A percentile compares a stretch with the other conserved stretches of the same genome.
phyloP scores from a whole-genome alignment of 2,888 invertebrate genomes.

The Sisyra terminalis region DNA sequence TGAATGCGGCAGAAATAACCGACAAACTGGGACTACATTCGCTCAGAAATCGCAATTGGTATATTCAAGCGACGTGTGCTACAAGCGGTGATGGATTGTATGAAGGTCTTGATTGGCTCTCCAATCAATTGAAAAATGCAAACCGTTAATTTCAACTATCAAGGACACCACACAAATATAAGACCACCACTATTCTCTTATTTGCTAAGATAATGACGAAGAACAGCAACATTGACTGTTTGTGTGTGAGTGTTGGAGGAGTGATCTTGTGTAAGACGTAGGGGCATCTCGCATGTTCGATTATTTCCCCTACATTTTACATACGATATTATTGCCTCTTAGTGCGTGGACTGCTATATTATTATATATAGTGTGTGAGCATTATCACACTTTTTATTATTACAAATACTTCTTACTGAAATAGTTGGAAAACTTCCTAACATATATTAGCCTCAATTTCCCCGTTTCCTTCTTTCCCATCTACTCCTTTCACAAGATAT shows the following conservation, averaged over 20 bases:
- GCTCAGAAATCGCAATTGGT: slow-evolving; percentile 95
- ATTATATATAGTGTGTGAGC: slow-evolving; percentile 4
- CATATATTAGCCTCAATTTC: background rate
- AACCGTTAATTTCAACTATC: slow-evolving; percentile 55
- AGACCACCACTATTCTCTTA: slow-evolving; percentile 6
- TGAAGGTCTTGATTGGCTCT: slow-evolving; percentile 99
- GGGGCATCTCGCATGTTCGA: background rate
- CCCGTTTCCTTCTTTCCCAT: background rate
- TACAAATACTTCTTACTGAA: slow-evolving; percentile 3
- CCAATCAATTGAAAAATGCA: slow-evolving; percentile 97
- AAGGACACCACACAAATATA: slow-evolving; percentile 1
- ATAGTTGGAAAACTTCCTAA: background rate
- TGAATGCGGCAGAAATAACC: slow-evolving; percentile 99
- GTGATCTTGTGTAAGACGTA: background rate
- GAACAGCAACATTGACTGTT: slow-evolving; percentile 8
- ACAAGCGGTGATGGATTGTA: slow-evolving; percentile 98
- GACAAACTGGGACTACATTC: slow-evolving; percentile 98
- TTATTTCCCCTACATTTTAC: slow-evolving; percentile 3
- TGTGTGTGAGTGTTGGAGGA: slow-evolving; percentile 6
- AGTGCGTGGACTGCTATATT: slow-evolving; percentile 4
- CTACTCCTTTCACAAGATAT: slow-evolving; percentile 1
- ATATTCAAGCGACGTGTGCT: slow-evolving; percentile 95
- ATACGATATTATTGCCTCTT: slow-evolving; percentile 1
- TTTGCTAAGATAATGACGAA: slow-evolving; percentile 6
- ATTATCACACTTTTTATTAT: slow-evolving; percentile 5